A percentile compares a stretch with the other conserved stretches of the same genome.
Evolutionary conservation across 2,797 vertebrate genomes (phyloP).

Genomic region (Neosalanx taihuensis): DNA sequence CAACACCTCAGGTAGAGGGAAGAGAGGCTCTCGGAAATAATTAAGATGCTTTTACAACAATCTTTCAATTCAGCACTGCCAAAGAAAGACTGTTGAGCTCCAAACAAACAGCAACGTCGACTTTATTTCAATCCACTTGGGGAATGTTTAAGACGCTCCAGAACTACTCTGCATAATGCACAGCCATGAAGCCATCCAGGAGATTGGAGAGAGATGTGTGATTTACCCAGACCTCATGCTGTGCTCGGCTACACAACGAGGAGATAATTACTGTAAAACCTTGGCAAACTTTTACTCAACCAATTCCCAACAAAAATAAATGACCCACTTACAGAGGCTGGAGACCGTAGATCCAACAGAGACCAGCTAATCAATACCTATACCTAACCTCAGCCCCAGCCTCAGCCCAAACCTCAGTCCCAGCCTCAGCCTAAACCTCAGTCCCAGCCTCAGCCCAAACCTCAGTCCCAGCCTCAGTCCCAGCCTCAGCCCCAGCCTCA

Average conservation of each 20-base stretch:
- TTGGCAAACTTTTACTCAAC: constrained; percentile 73
- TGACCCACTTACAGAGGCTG: constrained; percentile 75
- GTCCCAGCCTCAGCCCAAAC: no score
- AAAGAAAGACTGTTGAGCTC: constrained; percentile 72
- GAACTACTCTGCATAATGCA: constrained; percentile 76
- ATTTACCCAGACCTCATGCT: constrained; percentile 74
- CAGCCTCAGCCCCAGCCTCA: no score
- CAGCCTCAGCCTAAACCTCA: no score
- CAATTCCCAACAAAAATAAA: constrained; percentile 71
- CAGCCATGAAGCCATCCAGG: constrained; percentile 73
- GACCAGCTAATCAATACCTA: constrained; percentile 60
- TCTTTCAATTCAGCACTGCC: constrained; percentile 75
- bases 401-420: no score
- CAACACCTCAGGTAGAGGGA: constrained; percentile 71
- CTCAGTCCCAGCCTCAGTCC: no score
- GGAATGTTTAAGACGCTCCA: constrained; percentile 74
- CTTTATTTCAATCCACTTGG: constrained; percentile 78
- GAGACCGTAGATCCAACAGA: constrained; percentile 30
- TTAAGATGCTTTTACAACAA: constrained; percentile 67
- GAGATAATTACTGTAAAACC: constrained; percentile 78
- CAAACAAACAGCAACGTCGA: constrained; percentile 80
- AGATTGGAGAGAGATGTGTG: constrained; percentile 74
- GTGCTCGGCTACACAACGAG: constrained; percentile 66
- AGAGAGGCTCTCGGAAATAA: constrained; percentile 68
- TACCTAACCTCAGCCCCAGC: background rate